Percentiles rank a stretch among this genome's conserved stretches.
phyloP scores from a whole-genome alignment of 2,113 vertebrate species.

The Ibidorhyncha struthersii region DNA sequence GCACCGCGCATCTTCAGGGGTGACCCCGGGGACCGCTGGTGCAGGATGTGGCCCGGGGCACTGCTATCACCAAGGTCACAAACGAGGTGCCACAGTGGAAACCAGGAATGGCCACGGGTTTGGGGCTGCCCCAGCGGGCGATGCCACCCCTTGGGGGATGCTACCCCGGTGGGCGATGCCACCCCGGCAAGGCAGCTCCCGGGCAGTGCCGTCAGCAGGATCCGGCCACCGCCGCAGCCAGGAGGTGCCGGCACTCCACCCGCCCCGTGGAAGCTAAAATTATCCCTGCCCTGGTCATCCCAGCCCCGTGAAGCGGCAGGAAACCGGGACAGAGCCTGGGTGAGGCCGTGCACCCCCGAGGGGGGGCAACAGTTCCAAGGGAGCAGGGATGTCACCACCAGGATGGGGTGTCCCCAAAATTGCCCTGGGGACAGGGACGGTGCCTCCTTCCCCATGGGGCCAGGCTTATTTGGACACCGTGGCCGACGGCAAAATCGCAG shows the following conservation, averaged over 20 bases:
- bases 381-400: accelerated
- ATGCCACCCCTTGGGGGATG: not conserved
- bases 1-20: accelerated
- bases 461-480: not conserved
- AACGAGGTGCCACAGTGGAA: accelerated
- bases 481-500: not conserved
- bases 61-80: not conserved
- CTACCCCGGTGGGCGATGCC: not conserved
- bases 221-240: not conserved
- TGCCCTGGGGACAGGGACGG: not conserved
- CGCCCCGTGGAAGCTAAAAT: not conserved
- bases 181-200: not conserved
- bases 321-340: not conserved
- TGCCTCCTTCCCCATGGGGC: not conserved
- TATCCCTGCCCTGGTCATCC: not conserved
- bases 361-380: not conserved
- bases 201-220: not conserved
- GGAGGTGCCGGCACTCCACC: not conserved
- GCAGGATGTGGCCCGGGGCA: accelerated
- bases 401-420: not conserved
- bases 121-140: no score
- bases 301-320: not conserved
- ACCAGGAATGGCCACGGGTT: accelerated
- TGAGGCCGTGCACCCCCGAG: not conserved
- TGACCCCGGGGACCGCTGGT: accelerated